Evolutionary conservation across 2,888 invertebrate genomes (phyloP).

Genomic region (Callinectes sapidus): DNA sequence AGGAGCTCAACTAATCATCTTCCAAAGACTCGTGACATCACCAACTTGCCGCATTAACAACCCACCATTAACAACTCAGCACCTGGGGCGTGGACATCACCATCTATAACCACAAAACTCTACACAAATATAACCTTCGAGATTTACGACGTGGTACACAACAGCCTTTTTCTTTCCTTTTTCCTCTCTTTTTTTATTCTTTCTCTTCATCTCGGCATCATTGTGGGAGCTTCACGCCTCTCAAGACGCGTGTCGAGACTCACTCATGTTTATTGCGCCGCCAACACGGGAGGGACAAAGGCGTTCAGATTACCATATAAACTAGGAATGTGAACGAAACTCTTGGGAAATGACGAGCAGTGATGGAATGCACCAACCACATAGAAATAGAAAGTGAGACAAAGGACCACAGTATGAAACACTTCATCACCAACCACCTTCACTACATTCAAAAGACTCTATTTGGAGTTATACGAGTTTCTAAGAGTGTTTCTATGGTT

Average conservation of each 20-base stretch:
- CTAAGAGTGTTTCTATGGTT: too few species aligned
- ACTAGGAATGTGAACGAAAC: constrained; percentile 1
- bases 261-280: neutral
- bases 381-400: neutral
- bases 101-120: neutral
- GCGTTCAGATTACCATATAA: constrained; percentile 22
- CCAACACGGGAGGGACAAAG: constrained; percentile 28
- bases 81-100: neutral
- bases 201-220: neutral
- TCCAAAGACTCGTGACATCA: neutral
- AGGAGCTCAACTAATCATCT: neutral
- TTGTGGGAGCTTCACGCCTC: neutral
- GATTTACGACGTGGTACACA: neutral
- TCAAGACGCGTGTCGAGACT: neutral
- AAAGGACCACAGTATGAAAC: too few species aligned
- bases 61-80: neutral
- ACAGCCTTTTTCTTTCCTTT: neutral
- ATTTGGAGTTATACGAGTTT: too few species aligned
- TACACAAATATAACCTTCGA: neutral
- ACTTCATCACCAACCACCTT: too few species aligned
- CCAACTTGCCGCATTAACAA: neutral
- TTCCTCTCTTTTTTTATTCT: neutral
- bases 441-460: too few species aligned
- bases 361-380: neutral
- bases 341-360: neutral